Evolutionary conservation across 1,140 invertebrate genomes (phyloP).

Genomic region (Campoletis sonorensis): DNA sequence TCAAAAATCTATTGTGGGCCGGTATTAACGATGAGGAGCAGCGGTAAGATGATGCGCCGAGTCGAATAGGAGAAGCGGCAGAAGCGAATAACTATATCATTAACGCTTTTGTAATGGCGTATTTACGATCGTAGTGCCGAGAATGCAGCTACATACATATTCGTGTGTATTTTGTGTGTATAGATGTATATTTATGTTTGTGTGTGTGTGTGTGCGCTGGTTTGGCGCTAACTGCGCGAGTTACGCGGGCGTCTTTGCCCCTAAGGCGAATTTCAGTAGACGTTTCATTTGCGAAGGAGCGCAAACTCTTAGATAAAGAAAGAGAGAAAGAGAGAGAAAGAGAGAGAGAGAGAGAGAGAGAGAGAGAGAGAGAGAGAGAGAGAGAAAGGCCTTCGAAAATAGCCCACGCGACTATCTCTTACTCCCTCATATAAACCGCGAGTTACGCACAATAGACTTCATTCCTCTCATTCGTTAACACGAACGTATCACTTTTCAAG

Average conservation of each 20-base stretch:
- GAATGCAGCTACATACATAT: neutral
- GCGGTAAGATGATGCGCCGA: neutral
- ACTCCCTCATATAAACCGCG: neutral
- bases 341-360: constrained; percentile 2
- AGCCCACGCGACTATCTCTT: constrained; percentile 30
- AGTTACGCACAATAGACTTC: constrained; percentile 11
- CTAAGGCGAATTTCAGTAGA: neutral
- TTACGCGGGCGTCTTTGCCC: neutral
- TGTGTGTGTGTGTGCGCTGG: neutral
- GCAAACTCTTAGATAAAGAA: constrained; percentile 2
- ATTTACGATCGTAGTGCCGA: neutral
- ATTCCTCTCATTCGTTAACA: neutral
- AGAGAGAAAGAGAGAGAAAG: constrained; percentile 1
- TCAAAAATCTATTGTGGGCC: no score
- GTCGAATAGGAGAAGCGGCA: neutral
- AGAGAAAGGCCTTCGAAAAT: constrained; percentile 33
- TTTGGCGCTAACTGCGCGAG: constrained; percentile 10
- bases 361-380: neutral
- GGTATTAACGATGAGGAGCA: neutral
- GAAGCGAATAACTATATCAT: neutral
- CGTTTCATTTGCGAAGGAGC: neutral
- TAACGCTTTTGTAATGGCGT: constrained; percentile 14
- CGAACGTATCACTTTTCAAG: neutral
- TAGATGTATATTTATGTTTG: no score
- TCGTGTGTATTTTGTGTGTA: no score